A percentile compares a stretch with the other conserved stretches of the same genome.
phyloP scores from a whole-genome alignment of 2,113 vertebrate genomes.

The Tachysurus fulvidraco region DNA sequence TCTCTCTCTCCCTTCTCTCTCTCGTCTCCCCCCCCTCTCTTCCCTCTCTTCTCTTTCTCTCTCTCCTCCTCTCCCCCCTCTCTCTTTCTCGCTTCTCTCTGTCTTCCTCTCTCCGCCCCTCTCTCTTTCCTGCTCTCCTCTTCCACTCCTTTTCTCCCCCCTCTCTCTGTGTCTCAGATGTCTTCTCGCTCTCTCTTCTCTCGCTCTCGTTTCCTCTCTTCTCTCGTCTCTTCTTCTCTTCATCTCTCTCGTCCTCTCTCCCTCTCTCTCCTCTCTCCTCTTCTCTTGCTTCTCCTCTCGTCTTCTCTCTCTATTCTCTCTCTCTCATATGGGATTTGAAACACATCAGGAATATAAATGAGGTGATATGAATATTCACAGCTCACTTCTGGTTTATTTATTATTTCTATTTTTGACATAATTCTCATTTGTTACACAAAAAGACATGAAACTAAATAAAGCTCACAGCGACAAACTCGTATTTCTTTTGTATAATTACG shows the following conservation, averaged over 20 bases:
- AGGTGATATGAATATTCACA: conserved; percentile 1
- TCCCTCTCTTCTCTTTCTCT: no score
- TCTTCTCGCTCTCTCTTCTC: no score
- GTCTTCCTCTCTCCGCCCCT: no score
- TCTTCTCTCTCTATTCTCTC: background rate
- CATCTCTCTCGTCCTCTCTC: no score
- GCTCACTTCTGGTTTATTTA: conserved; percentile 1
- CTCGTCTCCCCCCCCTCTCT: no score
- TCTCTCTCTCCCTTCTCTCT: background rate
- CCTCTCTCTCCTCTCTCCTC: no score
- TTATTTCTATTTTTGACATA: background rate
- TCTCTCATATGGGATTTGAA: background rate
- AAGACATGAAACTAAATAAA: background rate
- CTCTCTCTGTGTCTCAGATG: no score
- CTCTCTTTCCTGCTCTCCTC: no score
- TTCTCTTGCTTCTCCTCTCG: no score
- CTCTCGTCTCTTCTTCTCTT: no score
- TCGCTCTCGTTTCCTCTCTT: background rate
- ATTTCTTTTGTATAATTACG: background rate
- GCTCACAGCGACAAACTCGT: background rate
- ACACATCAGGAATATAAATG: background rate
- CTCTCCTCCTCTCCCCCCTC: no score
- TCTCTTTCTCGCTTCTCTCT: background rate
- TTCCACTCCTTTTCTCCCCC: no score
- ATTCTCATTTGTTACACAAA: conserved; percentile 4